phyloP scores from a whole-genome alignment of 1,140 invertebrate species.

The Sycophaga agraensis region DNA sequence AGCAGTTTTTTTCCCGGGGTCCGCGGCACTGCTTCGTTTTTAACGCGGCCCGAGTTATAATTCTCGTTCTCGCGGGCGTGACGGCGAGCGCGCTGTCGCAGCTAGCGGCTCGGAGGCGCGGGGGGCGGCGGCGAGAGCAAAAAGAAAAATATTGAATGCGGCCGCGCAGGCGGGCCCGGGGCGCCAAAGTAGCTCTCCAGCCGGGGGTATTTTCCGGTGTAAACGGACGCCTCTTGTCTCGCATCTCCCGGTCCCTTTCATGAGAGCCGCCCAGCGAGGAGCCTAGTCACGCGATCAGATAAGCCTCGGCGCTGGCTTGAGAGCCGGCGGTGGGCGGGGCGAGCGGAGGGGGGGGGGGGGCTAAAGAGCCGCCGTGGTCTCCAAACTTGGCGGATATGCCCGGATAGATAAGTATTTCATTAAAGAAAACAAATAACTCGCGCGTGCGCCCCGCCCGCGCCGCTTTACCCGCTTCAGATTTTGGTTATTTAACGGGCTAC shows the following conservation, averaged over 20 bases:
- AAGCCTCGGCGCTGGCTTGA: neutral
- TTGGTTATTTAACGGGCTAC: neutral
- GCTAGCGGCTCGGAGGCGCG: neutral
- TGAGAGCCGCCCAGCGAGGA: neutral
- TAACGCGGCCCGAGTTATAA: neutral
- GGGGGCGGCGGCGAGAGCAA: no score
- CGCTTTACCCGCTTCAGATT: neutral
- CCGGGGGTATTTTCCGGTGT: slow-evolving; percentile 14
- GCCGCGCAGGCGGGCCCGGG: slow-evolving; percentile 32
- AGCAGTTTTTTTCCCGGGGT: no score
- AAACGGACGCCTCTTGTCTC: slow-evolving; percentile 22
- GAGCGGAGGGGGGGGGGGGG: slow-evolving; percentile 22
- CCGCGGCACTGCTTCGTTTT: neutral
- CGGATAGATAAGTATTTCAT: slow-evolving; percentile 22
- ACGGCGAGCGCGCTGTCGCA: neutral
- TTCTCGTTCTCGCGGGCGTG: neutral
- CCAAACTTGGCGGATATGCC: neutral
- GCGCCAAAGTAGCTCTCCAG: slow-evolving; percentile 34
- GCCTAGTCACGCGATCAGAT: slow-evolving; percentile 26
- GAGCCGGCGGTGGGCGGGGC: slow-evolving; percentile 26
- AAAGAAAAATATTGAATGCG: slow-evolving; percentile 10
- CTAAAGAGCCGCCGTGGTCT: slow-evolving; percentile 1
- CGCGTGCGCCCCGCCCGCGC: no score
- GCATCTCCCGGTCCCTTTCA: slow-evolving; percentile 5
- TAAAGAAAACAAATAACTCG: slow-evolving; percentile 19